Evolutionary conservation across 1,140 invertebrate species (phyloP).

Genomic region (Eumaeus atala): DNA sequence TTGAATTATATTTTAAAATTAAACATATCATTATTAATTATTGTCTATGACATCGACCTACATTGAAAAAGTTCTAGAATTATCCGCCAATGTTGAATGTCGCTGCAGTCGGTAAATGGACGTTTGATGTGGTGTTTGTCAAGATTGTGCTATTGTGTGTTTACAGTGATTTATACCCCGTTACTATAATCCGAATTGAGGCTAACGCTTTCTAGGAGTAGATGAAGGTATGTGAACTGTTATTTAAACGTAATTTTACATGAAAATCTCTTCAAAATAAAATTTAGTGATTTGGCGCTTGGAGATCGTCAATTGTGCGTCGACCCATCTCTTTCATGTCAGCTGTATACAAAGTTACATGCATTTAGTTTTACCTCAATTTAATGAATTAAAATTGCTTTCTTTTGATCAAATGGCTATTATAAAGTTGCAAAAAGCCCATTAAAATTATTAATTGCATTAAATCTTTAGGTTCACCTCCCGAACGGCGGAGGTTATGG

Average conservation of each 20-base stretch:
- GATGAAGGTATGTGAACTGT: slow-evolving; percentile 65
- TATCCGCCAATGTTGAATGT: slow-evolving; percentile 51
- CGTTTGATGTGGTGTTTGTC: slow-evolving; percentile 75
- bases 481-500: slow-evolving; percentile 67
- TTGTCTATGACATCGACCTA: slow-evolving; percentile 43
- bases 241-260: slow-evolving; percentile 28
- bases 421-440: slow-evolving; percentile 30
- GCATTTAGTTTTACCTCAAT: slow-evolving; percentile 52
- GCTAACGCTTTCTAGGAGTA: slow-evolving; percentile 71
- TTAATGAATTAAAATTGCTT: slow-evolving; percentile 65
- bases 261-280: slow-evolving; percentile 22
- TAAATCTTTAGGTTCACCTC: slow-evolving; percentile 60
- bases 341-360: slow-evolving; percentile 71
- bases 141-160: slow-evolving; percentile 74
- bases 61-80: slow-evolving; percentile 53
- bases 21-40: background rate
- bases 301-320: slow-evolving; percentile 51
- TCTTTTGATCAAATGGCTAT: slow-evolving; percentile 41
- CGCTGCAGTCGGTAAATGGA: slow-evolving; percentile 74
- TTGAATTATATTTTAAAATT: too few species aligned
- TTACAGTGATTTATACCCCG: slow-evolving; percentile 70
- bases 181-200: slow-evolving; percentile 68
- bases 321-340: slow-evolving; percentile 67
- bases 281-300: slow-evolving; percentile 54
- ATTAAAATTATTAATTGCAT: slow-evolving; percentile 36